These are phyloP conservation scores for Leptodactylus fallax DNA, from an alignment of 2,797 vertebrate species.

Conservation along the genomic window DNA sequence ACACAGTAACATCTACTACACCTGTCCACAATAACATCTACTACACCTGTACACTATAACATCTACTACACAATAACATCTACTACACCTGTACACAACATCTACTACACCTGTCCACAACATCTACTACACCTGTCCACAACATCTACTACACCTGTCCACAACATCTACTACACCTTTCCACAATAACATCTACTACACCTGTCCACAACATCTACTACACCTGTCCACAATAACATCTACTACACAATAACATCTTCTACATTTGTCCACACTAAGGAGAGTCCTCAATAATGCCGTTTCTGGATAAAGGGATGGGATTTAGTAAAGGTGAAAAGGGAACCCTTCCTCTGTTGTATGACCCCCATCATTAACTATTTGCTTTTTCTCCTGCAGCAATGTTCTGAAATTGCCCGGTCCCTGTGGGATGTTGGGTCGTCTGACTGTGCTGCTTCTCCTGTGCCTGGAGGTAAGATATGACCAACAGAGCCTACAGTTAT, in stretches of 20 bases:
- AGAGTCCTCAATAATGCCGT: no score
- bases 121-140: neutral
- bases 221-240: neutral
- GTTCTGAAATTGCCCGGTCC: neutral
- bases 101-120: neutral
- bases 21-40: neutral
- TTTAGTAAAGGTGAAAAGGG: no score
- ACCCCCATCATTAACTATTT: neutral
- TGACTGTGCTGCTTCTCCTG: slow-evolving; percentile 12
- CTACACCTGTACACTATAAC: neutral
- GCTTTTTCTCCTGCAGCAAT: neutral
- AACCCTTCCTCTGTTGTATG: neutral
- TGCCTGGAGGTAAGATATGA: slow-evolving; percentile 32
- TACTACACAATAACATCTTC: neutral
- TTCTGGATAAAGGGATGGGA: no score
- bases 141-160: neutral
- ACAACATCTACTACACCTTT: neutral
- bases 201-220: neutral
- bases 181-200: neutral
- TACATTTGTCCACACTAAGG: neutral
- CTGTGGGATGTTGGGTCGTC: slow-evolving; percentile 8
- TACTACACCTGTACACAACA: neutral
- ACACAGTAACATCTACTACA: neutral
- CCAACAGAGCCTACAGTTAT: no score
- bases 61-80: neutral